Percentiles rank a stretch among this genome's conserved stretches.
These are phyloP conservation scores for Tokudaia tokunoshimensis DNA, from an alignment of 2,797 vertebrate genomes.

Conservation along the genomic window DNA sequence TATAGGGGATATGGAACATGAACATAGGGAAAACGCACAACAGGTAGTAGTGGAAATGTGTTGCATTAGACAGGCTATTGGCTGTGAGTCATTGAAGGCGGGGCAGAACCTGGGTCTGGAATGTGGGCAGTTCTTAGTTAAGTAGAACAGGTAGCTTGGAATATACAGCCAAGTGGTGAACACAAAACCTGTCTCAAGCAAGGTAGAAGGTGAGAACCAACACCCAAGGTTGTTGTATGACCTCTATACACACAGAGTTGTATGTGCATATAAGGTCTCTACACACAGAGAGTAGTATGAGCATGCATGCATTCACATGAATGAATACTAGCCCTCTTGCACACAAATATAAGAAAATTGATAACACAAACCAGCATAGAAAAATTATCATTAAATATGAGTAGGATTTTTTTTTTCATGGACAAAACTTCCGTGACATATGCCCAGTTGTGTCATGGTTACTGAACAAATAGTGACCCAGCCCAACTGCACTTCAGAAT, in stretches of 20 bases:
- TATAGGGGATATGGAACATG: neutral
- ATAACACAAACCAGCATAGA: neutral
- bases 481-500: neutral
- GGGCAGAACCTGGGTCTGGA: neutral
- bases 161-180: neutral
- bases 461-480: neutral
- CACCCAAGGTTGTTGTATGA: neutral
- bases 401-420: neutral
- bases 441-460: neutral
- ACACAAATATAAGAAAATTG: neutral
- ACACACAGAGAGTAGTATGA: neutral
- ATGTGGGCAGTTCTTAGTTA: neutral
- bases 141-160: neutral
- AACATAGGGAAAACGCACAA: neutral
- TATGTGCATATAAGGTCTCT: neutral
- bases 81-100: neutral
- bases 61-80: neutral
- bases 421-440: neutral
- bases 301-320: neutral
- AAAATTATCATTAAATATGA: neutral
- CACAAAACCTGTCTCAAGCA: neutral
- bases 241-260: neutral
- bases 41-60: neutral
- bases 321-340: neutral
- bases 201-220: neutral